A percentile compares a stretch with the other conserved stretches of the same genome.
These are phyloP conservation scores for Craseonycteris thonglongyai DNA, from an alignment of 2,113 vertebrate genomes.

Conservation along the genomic window DNA sequence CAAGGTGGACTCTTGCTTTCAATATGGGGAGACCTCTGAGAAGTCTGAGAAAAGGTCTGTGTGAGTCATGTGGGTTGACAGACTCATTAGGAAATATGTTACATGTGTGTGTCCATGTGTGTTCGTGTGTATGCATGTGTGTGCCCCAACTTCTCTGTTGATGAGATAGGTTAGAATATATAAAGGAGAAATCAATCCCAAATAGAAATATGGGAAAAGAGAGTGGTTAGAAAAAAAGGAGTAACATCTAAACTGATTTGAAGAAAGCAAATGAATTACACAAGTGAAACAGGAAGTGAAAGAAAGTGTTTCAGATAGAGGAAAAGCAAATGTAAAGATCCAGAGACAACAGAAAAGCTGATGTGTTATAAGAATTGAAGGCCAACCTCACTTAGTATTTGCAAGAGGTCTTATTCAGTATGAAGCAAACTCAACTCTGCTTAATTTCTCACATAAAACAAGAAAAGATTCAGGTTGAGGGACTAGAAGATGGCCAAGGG, in stretches of 20 bases:
- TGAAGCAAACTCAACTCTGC: not conserved
- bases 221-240: not conserved
- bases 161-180: not conserved
- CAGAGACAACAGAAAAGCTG: not conserved
- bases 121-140: not conserved
- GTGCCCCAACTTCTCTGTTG: not conserved
- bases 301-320: not conserved
- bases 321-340: not conserved
- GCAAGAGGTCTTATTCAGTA: not conserved
- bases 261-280: not conserved
- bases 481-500: not conserved
- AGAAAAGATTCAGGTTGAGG: not conserved
- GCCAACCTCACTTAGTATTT: not conserved
- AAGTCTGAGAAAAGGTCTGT: not conserved
- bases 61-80: not conserved
- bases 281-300: not conserved
- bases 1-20: not conserved
- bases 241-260: not conserved
- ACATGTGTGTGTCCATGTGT: not conserved
- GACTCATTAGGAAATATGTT: not conserved
- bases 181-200: not conserved
- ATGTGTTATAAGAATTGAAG: not conserved
- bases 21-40: not conserved
- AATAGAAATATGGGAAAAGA: not conserved
- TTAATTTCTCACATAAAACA: not conserved